phyloP scores from a whole-genome alignment of 2,888 invertebrate genomes.

The Hydriomena furcata region DNA sequence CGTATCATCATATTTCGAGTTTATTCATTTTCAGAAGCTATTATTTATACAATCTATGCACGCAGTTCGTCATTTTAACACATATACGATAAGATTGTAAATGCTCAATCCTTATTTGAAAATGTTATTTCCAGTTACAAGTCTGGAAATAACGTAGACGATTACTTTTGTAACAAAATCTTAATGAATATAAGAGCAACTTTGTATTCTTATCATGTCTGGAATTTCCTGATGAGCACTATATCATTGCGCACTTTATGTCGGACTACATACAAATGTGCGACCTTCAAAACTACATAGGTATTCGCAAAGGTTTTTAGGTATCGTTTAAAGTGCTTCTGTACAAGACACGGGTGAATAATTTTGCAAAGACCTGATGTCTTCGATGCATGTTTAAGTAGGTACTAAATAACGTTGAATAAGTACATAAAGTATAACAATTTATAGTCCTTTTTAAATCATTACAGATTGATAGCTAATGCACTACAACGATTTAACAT shows the following conservation, averaged over 20 bases:
- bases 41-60: too few relatives aligned
- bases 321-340: neutral
- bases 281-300: conserved; percentile 47
- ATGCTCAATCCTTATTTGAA: conserved; percentile 7
- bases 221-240: conserved; percentile 54
- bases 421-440: too few relatives aligned
- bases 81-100: conserved; percentile 5
- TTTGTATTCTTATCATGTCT: conserved; percentile 52
- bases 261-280: conserved; percentile 47
- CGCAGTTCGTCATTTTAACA: conserved; percentile 8
- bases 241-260: conserved; percentile 44
- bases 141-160: conserved; percentile 8
- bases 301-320: conserved; percentile 18
- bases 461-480: too few relatives aligned
- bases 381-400: too few relatives aligned
- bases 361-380: too few relatives aligned
- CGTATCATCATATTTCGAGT: too few relatives aligned
- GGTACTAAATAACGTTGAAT: too few relatives aligned
- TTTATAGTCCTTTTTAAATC: too few relatives aligned
- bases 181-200: conserved; percentile 38
- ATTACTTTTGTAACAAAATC: conserved; percentile 32
- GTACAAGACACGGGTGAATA: too few relatives aligned
- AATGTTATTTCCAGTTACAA: conserved; percentile 2
- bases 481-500: neutral
- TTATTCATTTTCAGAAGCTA: too few relatives aligned